Evolutionary conservation across 53 echinoderm and acorn worm species (phyloP), one percentile per base, ranked within the genome.

Genomic region (Crossaster papposus): DNA sequence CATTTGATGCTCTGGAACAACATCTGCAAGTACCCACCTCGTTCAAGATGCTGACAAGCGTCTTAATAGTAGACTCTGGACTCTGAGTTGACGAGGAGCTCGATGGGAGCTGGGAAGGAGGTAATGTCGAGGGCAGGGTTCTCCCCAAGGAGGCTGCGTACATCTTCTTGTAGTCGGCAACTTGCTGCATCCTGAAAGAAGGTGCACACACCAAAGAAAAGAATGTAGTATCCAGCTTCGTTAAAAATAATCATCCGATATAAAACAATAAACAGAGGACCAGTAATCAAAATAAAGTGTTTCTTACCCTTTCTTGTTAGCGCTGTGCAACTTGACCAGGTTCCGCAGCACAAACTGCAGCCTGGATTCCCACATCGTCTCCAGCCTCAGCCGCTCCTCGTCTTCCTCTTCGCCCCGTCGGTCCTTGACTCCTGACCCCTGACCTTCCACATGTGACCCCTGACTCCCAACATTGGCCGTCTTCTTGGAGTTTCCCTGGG

Each of bases 261-360:
- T 28, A 29, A 26, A 28, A 71, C 13, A 28, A 14, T 31, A 26
- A 30, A 6, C 5, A 71, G 72, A 26, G 71, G 13, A 12, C 31
- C 34, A 74, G 12, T 2, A 36, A 74, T 52, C 51, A 23, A 17
- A 14, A 78, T 74, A 3, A 31, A n/a, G 14, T 18, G 2, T 74
- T 12, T 22, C 93, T 92, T 71, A 95, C 95, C 94, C 89, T 81
- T 94, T 94, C 82, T 92, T 97, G 64, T 79, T 82, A 6, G 81
- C 64, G 29, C 90, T 81, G 35, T 92, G 89, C 31, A 94, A 55
- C 50, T 97, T 97, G 31, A 95, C 94, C 1, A 97, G 84, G 52
- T 92, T 83, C 30, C 94, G 95, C 10, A 97, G 91, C 51, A 95
- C 88, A 72, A 85, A 95, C 88, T 97, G 94, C 38, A 97, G 92